These are phyloP conservation scores for Bursaphelenchus mucronatus DNA, from an alignment of 1,140 invertebrate species.

Conservation along the genomic window DNA sequence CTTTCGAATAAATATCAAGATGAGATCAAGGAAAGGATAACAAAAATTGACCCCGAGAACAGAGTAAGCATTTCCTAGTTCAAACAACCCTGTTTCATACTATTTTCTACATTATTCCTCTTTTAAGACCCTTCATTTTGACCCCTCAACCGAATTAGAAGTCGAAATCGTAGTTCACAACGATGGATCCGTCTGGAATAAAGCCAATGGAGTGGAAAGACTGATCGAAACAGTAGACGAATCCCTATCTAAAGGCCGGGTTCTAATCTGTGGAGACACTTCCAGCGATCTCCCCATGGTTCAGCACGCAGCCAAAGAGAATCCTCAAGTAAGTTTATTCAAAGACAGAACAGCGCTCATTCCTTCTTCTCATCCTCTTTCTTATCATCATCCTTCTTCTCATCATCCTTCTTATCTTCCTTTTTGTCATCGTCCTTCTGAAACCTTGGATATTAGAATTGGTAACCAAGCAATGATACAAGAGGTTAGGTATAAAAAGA, in stretches of 20 bases:
- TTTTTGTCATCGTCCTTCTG: conserved; percentile 1
- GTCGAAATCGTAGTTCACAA: conserved; percentile 56
- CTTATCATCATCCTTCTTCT: conserved; percentile 38
- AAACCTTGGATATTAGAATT: too few species aligned
- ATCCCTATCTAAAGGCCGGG: conserved; percentile 35
- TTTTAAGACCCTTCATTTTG: conserved; percentile 53
- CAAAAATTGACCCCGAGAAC: conserved; percentile 53
- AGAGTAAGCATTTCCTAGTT: conserved; percentile 27
- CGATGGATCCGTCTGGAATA: conserved; percentile 56
- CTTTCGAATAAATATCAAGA: conserved; percentile 55
- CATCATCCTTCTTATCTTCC: conserved; percentile 22
- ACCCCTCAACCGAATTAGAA: conserved; percentile 55
- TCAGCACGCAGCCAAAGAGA: conserved; percentile 35
- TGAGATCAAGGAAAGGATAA: conserved; percentile 52
- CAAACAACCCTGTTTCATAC: too few species aligned
- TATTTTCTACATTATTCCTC: too few species aligned
- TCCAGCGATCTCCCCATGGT: conserved; percentile 57
- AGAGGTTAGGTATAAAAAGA: too few species aligned
- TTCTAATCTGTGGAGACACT: conserved; percentile 59
- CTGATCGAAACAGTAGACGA: conserved; percentile 49
- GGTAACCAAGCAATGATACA: too few species aligned
- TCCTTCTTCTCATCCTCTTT: conserved; percentile 28
- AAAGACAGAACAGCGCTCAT: background rate
- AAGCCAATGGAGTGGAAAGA: conserved; percentile 53
- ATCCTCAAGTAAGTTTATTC: conserved; percentile 40